A percentile compares a stretch with the other conserved stretches of the same genome.
Conservation (phyloP, 2,888 invertebrate species). For the Silvanus unidentatus region DNA sequence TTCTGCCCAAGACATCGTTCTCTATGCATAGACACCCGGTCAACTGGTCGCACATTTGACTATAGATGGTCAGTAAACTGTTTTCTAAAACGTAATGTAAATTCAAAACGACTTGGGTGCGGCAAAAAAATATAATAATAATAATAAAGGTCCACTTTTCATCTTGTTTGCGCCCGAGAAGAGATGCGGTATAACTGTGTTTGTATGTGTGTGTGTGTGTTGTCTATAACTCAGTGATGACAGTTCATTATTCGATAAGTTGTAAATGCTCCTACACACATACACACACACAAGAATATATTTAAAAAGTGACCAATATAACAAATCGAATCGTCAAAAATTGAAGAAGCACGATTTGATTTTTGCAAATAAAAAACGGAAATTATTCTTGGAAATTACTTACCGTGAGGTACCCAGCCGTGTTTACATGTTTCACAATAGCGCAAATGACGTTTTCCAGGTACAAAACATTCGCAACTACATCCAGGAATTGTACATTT, state of each 20-base stretch:
- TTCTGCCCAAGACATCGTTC: slow-evolving; percentile 42
- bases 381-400: slow-evolving; percentile 39
- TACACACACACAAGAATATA: neutral
- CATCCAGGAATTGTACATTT: slow-evolving; percentile 62
- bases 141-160: slow-evolving; percentile 20
- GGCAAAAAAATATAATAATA: slow-evolving; percentile 20
- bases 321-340: slow-evolving; percentile 1
- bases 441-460: slow-evolving; percentile 60
- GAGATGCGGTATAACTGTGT: too few species aligned
- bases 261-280: slow-evolving; percentile 39
- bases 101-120: slow-evolving; percentile 40
- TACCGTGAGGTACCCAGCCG: slow-evolving; percentile 71
- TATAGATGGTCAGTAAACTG: slow-evolving; percentile 46
- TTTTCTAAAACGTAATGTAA: slow-evolving; percentile 44
- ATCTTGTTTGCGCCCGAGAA: slow-evolving; percentile 17
- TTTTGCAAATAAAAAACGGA: neutral
- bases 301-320: neutral
- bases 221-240: slow-evolving; percentile 43
- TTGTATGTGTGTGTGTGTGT: too few species aligned
- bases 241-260: slow-evolving; percentile 43
- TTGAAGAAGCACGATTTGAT: neutral
- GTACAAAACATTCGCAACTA: slow-evolving; percentile 63
- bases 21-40: slow-evolving; percentile 42
- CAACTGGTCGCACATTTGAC: slow-evolving; percentile 46
- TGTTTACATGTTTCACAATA: slow-evolving; percentile 67